phyloP scores from a whole-genome alignment of 1,140 invertebrate species.

The Drosophila littoralis region DNA sequence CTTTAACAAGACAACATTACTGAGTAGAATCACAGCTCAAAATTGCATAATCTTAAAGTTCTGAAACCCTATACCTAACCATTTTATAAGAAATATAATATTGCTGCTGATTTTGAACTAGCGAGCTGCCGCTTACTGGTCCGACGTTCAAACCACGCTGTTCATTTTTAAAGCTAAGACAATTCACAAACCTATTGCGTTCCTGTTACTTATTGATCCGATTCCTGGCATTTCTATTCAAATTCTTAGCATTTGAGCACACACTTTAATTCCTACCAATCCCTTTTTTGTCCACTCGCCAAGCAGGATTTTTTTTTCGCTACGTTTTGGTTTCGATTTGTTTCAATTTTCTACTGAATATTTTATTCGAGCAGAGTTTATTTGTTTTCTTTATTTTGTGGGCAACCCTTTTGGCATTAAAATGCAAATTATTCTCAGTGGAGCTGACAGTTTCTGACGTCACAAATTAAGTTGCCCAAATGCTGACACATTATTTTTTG shows the following conservation, averaged over 20 bases:
- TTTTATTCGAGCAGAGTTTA: slow-evolving; percentile 4
- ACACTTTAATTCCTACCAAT: background rate
- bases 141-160: too few species aligned
- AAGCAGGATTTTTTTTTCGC: background rate
- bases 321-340: background rate
- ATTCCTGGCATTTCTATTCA: background rate
- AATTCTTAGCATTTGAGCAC: background rate
- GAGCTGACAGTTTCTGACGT: slow-evolving; percentile 6
- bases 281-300: too few species aligned
- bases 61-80: too few species aligned
- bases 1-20: too few species aligned
- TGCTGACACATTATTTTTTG: slow-evolving; percentile 70
- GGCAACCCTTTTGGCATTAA: slow-evolving; percentile 34
- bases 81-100: too few species aligned
- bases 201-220: background rate
- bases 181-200: background rate
- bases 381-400: background rate
- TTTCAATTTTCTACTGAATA: slow-evolving; percentile 10
- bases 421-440: slow-evolving; percentile 53
- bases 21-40: too few species aligned
- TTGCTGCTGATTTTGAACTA: too few species aligned
- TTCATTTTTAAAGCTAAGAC: background rate
- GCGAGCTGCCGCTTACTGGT: too few species aligned
- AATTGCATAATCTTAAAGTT: too few species aligned
- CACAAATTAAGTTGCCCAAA: slow-evolving; percentile 53